Evolutionary conservation across 2,113 vertebrate species (phyloP), one percentile per base, ranked within the genome.

Genomic region (Oreochromis spilurus): DNA sequence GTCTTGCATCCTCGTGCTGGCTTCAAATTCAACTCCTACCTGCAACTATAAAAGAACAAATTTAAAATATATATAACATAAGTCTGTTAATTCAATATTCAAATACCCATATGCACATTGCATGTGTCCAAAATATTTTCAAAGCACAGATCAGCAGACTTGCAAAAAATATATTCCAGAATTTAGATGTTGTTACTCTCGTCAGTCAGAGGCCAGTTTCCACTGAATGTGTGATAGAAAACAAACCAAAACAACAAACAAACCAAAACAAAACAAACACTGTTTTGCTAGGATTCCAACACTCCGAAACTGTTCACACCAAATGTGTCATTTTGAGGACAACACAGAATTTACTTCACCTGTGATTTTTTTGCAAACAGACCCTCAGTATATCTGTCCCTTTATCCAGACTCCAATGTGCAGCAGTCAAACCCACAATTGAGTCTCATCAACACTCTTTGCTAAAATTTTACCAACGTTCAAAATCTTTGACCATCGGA

Each of bases 21-120:
- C 97, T 92, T 98, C 97, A 58, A 98, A 97, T 92, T 98, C 98
- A 83, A 98, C 98, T 3, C 98, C 98, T 4, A 98, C 93, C 92
- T 98, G 98, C 86, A 98, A 94, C 98, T 98, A 90, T 77, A 43
- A 21, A 57, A 72, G 11, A 75, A 9, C 50, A 13, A 58, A 48
- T 13, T 78, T 40, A 31, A 53, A 58, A 5, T 24, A 8, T 0
- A 43, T 7, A 12, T 17, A n/a, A 45, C 26, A 12, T 2, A 58
- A 79, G 16, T 24, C 10, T 21, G 14, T 54, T 29, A 48, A 57
- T 3, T 43, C 43, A 58, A 17, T 17, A 54, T 12, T 45, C 7
- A 81, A 24, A 24, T 14, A 13, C 6, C 11, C 7, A 31, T 2
- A 13, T 43, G 38, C 9, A 43, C 9, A 72, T 10, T 48, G 40